A percentile compares a stretch with the other conserved stretches of the same genome.
Conservation (phyloP, 1,140 invertebrate species). For the Eulimnadia texana region DNA sequence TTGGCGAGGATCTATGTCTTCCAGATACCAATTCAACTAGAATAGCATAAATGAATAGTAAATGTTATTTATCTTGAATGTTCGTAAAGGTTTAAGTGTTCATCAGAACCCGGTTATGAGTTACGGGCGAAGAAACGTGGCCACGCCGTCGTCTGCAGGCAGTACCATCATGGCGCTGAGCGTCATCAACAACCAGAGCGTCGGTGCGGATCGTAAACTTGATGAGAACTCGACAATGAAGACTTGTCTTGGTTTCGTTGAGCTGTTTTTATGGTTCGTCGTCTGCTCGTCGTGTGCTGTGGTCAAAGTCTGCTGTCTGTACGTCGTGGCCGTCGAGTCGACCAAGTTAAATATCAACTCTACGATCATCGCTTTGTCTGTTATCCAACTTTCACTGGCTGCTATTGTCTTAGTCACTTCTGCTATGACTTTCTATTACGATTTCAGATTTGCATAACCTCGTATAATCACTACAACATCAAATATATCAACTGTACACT, state of each 20-base stretch:
- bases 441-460: not conserved
- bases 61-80: not conserved
- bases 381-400: not conserved
- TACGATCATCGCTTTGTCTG: not conserved
- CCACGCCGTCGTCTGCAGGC: not conserved
- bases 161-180: not conserved
- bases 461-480: no score
- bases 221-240: not conserved
- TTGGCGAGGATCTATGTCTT: no score
- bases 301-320: not conserved
- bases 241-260: not conserved
- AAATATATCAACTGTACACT: no score
- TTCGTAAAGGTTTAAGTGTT: not conserved
- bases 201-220: not conserved
- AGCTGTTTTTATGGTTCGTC: not conserved
- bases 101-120: not conserved
- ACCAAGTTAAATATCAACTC: not conserved
- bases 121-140: not conserved
- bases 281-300: not conserved
- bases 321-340: not conserved
- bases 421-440: not conserved
- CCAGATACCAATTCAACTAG: no score
- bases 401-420: not conserved
- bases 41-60: no score
- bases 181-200: not conserved